Evolutionary conservation across 2,888 invertebrate species (phyloP).

Genomic region (Mythimna vitellina): DNA sequence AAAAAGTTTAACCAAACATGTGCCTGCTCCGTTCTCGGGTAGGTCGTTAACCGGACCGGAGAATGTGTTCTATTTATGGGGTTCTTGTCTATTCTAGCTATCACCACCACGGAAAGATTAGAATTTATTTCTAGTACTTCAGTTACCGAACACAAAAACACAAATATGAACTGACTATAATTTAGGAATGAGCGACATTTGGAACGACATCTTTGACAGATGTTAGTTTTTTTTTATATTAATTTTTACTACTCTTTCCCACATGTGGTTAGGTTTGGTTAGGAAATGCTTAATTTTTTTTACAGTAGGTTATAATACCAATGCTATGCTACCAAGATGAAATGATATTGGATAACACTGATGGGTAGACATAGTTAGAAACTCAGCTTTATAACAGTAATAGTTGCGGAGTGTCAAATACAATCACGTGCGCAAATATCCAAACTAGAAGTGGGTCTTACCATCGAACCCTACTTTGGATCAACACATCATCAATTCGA

Average conservation of each 20-base stretch:
- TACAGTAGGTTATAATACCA: neutral
- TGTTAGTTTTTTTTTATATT: slow-evolving; percentile 7
- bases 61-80: slow-evolving; percentile 21
- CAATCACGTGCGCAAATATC: slow-evolving; percentile 13
- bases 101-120: slow-evolving; percentile 20
- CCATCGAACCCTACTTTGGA: slow-evolving; percentile 3
- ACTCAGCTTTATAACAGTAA: slow-evolving; percentile 31
- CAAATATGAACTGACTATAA: neutral
- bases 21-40: slow-evolving; percentile 13
- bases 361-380: slow-evolving; percentile 1
- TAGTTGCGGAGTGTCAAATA: slow-evolving; percentile 16
- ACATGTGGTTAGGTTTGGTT: slow-evolving; percentile 12
- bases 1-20: slow-evolving; percentile 30
- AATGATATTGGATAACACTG: neutral
- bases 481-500: neutral
- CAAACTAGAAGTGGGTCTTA: neutral
- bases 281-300: neutral
- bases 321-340: neutral
- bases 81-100: slow-evolving; percentile 26
- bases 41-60: slow-evolving; percentile 52
- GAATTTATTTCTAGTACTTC: slow-evolving; percentile 16
- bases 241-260: slow-evolving; percentile 15
- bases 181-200: slow-evolving; percentile 10
- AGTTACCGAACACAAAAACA: neutral
- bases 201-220: neutral